phyloP scores from a whole-genome alignment of 2,888 invertebrate species.

The Temnothorax rugatulus region DNA sequence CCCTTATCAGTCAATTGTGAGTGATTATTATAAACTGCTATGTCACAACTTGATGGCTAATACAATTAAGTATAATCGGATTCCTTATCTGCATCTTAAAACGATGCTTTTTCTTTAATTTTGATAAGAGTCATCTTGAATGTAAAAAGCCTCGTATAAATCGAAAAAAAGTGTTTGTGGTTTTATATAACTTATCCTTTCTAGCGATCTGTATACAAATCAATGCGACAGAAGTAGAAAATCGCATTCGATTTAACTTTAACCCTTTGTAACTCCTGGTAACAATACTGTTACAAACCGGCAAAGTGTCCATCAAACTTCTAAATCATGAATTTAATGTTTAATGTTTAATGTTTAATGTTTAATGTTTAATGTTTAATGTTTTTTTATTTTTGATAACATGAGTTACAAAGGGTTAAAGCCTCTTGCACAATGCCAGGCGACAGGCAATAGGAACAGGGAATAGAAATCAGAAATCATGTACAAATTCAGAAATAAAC shows the following conservation, averaged over 20 bases:
- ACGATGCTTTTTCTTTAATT: conserved; percentile 1
- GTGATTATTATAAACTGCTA: neutral
- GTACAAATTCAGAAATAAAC: too few relatives aligned
- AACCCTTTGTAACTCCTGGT: too few relatives aligned
- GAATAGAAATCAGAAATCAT: too few relatives aligned
- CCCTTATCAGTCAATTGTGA: neutral
- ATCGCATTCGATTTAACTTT: conserved; percentile 3
- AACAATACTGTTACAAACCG: too few relatives aligned
- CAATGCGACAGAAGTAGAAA: conserved; percentile 27
- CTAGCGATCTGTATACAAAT: conserved; percentile 33
- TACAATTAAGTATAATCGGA: neutral
- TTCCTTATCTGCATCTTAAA: conserved; percentile 15
- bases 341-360: too few relatives aligned
- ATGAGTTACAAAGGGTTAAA: too few relatives aligned
- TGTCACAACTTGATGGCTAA: neutral
- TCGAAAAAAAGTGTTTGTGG: conserved; percentile 44
- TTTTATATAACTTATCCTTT: conserved; percentile 33
- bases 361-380: too few relatives aligned
- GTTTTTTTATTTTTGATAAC: too few relatives aligned
- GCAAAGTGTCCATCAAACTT: too few relatives aligned
- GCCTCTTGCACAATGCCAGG: neutral
- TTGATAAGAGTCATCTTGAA: conserved; percentile 12
- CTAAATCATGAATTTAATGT: too few relatives aligned
- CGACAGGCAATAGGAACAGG: too few relatives aligned
- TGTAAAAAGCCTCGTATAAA: conserved; percentile 39